Percentiles rank a stretch among this genome's conserved stretches.
phyloP scores from a whole-genome alignment of 1,140 invertebrate genomes.

The Copidosoma floridanum region DNA sequence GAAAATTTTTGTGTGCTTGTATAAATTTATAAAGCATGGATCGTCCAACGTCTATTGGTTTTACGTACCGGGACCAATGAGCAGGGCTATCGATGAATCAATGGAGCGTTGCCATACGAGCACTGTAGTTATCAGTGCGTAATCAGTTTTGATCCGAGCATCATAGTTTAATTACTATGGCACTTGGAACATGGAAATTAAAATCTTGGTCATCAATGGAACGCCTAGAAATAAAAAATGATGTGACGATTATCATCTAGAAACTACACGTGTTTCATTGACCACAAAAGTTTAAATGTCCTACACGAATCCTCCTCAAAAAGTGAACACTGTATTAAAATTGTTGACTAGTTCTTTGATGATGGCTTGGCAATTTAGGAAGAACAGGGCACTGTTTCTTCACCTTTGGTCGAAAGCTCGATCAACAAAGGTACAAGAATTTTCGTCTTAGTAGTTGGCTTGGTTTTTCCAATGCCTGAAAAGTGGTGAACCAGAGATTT shows the following conservation, averaged over 20 bases:
- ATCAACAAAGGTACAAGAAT: constrained; percentile 77
- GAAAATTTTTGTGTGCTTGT: constrained; percentile 86
- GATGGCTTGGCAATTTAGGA: constrained; percentile 66
- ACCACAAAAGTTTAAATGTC: background rate
- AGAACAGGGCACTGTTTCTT: constrained; percentile 53
- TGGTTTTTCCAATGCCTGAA: constrained; percentile 75
- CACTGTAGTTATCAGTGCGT: constrained; percentile 80
- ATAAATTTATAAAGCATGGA: constrained; percentile 75
- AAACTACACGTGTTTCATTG: no score
- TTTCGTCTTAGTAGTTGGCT: constrained; percentile 80
- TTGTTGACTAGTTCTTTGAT: constrained; percentile 83
- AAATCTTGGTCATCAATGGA: constrained; percentile 81
- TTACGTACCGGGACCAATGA: constrained; percentile 68
- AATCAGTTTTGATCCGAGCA: constrained; percentile 89
- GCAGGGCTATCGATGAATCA: constrained; percentile 80
- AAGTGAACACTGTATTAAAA: constrained; percentile 84
- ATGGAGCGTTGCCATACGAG: constrained; percentile 89
- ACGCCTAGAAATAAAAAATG: constrained; percentile 62
- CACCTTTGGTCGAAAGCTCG: constrained; percentile 40
- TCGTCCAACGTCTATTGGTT: constrained; percentile 58
- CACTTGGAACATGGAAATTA: constrained; percentile 71
- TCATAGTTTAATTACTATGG: constrained; percentile 79
- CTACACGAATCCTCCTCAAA: constrained; percentile 87
- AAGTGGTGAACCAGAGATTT: constrained; percentile 75
- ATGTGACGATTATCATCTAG: no score